phyloP scores from a whole-genome alignment of 2,797 vertebrate genomes.

The Falco novaeseelandiae region DNA sequence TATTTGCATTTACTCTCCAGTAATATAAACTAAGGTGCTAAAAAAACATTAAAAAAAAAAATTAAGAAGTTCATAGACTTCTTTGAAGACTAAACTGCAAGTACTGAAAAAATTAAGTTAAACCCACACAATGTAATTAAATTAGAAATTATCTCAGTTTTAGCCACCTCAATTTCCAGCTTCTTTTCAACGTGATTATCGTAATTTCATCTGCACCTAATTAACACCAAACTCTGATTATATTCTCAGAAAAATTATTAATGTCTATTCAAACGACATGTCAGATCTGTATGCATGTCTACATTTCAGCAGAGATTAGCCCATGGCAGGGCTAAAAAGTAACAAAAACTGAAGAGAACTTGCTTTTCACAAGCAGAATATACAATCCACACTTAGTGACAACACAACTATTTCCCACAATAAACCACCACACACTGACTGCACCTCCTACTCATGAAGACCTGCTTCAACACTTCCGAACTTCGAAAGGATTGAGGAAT shows the following conservation, averaged over 20 bases:
- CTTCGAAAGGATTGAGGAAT: not conserved
- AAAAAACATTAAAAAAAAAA: not conserved
- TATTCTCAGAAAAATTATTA: not conserved
- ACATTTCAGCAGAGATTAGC: not conserved
- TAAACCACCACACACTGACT: not conserved
- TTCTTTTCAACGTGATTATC: slow-evolving; percentile 1
- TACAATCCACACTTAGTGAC: not conserved
- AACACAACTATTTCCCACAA: not conserved
- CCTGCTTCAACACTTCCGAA: not conserved
- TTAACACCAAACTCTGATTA: not conserved
- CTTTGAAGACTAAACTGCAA: not conserved
- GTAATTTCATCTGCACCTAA: not conserved
- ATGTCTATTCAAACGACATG: not conserved
- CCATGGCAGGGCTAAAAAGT: not conserved
- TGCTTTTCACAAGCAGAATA: not conserved
- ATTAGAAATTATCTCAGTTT: slow-evolving; percentile 25
- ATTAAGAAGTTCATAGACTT: not conserved
- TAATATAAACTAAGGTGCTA: not conserved
- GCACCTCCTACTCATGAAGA: not conserved
- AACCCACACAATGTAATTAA: slow-evolving; percentile 22
- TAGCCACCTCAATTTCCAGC: not conserved
- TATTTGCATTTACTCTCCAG: not conserved
- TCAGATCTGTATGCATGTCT: not conserved
- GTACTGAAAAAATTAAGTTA: not conserved
- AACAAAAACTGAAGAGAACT: not conserved